phyloP scores from a whole-genome alignment of 2,888 invertebrate species.

The Poecilus cupreus region DNA sequence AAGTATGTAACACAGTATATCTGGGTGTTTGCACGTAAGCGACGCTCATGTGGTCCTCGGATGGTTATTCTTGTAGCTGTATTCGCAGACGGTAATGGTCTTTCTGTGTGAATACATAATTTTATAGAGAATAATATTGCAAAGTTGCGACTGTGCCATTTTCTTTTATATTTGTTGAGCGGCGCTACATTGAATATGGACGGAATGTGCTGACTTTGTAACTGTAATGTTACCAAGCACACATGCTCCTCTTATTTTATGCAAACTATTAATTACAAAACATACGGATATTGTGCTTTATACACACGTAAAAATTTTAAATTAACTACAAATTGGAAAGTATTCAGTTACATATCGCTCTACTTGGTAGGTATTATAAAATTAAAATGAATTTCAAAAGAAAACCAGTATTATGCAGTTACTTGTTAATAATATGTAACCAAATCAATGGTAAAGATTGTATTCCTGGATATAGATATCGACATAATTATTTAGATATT shows the following conservation, averaged over 20 bases:
- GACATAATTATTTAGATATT: too few species aligned
- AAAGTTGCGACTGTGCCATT: constrained; percentile 56
- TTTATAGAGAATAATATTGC: constrained; percentile 64
- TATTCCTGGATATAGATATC: too few species aligned
- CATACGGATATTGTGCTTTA: too few species aligned
- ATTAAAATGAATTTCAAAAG: too few species aligned
- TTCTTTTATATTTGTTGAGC: constrained; percentile 30
- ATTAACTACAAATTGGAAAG: too few species aligned
- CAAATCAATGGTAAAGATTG: too few species aligned
- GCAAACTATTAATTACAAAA: constrained; percentile 19
- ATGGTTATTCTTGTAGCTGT: constrained; percentile 24
- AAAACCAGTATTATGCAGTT: too few species aligned
- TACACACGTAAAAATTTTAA: too few species aligned
- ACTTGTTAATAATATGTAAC: too few species aligned
- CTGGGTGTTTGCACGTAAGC: constrained; percentile 17
- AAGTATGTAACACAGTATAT: background rate
- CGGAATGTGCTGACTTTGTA: constrained; percentile 12
- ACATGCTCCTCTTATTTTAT: background rate
- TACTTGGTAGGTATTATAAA: too few species aligned
- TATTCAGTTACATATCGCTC: background rate
- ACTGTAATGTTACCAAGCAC: background rate
- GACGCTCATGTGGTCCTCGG: constrained; percentile 17
- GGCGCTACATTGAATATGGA: constrained; percentile 1
- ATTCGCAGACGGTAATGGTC: constrained; percentile 43
- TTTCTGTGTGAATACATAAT: constrained; percentile 62